Evolutionary conservation across 2,888 invertebrate genomes (phyloP).

Genomic region (Dendrolimus houi): DNA sequence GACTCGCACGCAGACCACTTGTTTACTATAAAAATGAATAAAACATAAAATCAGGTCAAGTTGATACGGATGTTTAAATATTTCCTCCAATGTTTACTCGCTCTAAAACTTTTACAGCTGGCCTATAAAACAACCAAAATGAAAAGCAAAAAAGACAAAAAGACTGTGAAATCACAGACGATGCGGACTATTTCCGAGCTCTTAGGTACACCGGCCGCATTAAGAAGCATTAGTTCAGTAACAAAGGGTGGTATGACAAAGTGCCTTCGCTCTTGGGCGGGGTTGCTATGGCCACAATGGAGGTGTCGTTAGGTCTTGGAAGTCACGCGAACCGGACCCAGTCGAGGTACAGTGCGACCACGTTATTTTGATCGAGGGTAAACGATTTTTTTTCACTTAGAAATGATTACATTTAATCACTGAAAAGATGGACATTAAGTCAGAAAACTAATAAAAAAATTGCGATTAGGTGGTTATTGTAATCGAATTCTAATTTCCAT

Average conservation of each 20-base stretch:
- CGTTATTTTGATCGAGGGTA: not conserved
- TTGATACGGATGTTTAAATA: not conserved
- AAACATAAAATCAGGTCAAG: too few relatives aligned
- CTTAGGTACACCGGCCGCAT: slow-evolving; percentile 39
- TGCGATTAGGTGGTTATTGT: too few relatives aligned
- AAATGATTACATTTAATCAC: too few relatives aligned
- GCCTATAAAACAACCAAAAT: not conserved
- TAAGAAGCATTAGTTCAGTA: slow-evolving; percentile 56
- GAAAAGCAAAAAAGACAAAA: slow-evolving; percentile 1
- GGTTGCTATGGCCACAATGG: slow-evolving; percentile 34
- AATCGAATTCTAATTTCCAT: too few relatives aligned
- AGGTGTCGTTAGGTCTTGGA: slow-evolving; percentile 25
- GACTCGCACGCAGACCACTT: too few relatives aligned
- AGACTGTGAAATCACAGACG: slow-evolving; percentile 34
- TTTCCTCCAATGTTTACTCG: not conserved
- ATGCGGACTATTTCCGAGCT: slow-evolving; percentile 39
- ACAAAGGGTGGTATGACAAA: slow-evolving; percentile 61
- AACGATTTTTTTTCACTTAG: too few relatives aligned
- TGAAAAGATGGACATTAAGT: too few relatives aligned
- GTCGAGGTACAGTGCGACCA: not conserved
- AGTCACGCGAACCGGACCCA: not conserved
- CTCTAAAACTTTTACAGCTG: not conserved
- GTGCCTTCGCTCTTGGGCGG: slow-evolving; percentile 40
- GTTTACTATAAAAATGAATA: too few relatives aligned
- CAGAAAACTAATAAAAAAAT: too few relatives aligned